Percentiles rank a stretch among this genome's conserved stretches.
Conservation (phyloP, 2,888 invertebrate species). For the Pseudococcus longispinus region DNA sequence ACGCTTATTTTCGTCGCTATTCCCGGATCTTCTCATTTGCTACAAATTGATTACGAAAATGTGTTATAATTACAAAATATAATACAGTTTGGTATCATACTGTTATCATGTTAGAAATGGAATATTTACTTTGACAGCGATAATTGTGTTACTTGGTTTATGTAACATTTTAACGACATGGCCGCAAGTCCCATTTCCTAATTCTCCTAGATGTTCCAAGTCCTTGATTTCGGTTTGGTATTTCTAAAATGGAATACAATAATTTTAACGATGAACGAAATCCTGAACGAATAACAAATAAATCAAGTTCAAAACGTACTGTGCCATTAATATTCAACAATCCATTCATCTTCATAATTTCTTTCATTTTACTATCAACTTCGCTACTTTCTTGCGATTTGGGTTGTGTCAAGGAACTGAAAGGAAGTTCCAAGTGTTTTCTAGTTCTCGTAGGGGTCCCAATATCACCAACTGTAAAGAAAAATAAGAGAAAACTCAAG, state of each 20-base stretch:
- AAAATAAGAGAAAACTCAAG: conserved; percentile 53
- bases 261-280: not conserved
- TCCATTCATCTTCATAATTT: conserved; percentile 93
- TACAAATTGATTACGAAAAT: conserved; percentile 62
- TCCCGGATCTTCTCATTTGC: conserved; percentile 97
- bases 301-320: conserved; percentile 61
- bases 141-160: conserved; percentile 80
- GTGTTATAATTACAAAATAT: not conserved
- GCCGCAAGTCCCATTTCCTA: conserved; percentile 95
- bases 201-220: conserved; percentile 83
- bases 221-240: conserved; percentile 84
- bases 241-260: conserved; percentile 63
- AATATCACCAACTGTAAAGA: conserved; percentile 64
- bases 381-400: conserved; percentile 62
- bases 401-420: conserved; percentile 60
- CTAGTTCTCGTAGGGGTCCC: conserved; percentile 67
- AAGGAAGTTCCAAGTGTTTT: conserved; percentile 69
- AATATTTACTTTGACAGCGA: conserved; percentile 85
- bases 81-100: not conserved
- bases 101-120: not conserved
- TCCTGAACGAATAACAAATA: not conserved
- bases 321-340: conserved; percentile 81
- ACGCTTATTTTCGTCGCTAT: conserved; percentile 95
- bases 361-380: conserved; percentile 82
- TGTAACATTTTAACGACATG: conserved; percentile 97